These are phyloP conservation scores for Cenopis cana DNA, from an alignment of 2,888 invertebrate species.

Conservation along the genomic window DNA sequence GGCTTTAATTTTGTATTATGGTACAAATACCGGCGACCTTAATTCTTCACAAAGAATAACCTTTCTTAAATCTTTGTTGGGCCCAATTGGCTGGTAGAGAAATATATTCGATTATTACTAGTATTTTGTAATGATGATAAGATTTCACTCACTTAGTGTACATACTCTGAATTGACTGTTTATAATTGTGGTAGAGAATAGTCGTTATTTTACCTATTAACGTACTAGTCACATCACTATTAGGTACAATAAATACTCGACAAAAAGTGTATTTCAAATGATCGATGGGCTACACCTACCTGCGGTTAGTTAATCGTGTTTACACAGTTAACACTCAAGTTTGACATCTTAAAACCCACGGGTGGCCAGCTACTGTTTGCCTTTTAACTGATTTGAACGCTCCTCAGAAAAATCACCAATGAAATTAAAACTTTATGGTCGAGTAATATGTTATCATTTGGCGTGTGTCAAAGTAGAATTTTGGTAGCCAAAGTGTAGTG, in stretches of 20 bases:
- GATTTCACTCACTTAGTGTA: too few relatives aligned
- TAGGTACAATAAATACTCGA: conserved; percentile 57
- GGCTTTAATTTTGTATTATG: too few relatives aligned
- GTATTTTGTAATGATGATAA: too few relatives aligned
- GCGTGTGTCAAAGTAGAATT: conserved; percentile 6
- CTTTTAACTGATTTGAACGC: conserved; percentile 68
- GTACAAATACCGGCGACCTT: too few relatives aligned
- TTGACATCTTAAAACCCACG: conserved; percentile 70
- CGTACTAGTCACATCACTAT: conserved; percentile 29
- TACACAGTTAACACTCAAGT: conserved; percentile 73
- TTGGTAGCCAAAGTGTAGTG: conserved; percentile 39
- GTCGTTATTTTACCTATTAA: not conserved
- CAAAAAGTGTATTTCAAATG: conserved; percentile 50
- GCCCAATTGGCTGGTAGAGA: too few relatives aligned
- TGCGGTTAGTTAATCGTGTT: conserved; percentile 75
- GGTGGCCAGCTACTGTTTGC: conserved; percentile 82
- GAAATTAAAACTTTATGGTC: conserved; percentile 11
- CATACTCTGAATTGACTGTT: too few relatives aligned
- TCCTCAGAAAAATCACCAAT: conserved; percentile 57
- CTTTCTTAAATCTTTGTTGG: too few relatives aligned
- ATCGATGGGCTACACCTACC: conserved; percentile 70
- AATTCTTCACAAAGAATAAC: too few relatives aligned
- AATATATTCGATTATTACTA: too few relatives aligned
- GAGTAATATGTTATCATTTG: not conserved
- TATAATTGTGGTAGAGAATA: too few relatives aligned